Base-by-base conservation (phyloP, 2,113 vertebrate genomes). In the Anarrhichthys ocellatus region DNA sequence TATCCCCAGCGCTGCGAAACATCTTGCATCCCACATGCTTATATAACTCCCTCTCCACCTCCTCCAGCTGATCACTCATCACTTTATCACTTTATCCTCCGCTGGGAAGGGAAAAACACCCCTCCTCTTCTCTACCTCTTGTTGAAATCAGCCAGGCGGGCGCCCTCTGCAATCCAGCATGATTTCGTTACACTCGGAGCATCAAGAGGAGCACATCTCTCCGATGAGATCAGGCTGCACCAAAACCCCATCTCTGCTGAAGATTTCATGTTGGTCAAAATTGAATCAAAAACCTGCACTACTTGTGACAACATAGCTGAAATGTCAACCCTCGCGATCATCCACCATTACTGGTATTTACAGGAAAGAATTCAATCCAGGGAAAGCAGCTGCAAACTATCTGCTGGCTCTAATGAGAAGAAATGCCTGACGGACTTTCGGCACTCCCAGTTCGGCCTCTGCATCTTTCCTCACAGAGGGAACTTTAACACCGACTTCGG, bases 11-110 rank as follows among this genome's bases (percentile, higher is more conserved):
- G 66, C 87, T 85, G 85, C 84, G 87, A 93, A 94, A 93, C 93
- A 95, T 95, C 92, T 93, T 93, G 86, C 94, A 91, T 91, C 94
- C 94, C 93, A 95, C 94, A 92, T 92, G 87, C 92, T 95, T 95
- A 95, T 91, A 88, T 95, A 95, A 95, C 93, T 91, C 88, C 76
- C 88, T 91, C 87, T 92, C 85, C 77, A 84, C 85, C 92, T 92
- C 90, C 90, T 91, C 88, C 91, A 89, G 90, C 90, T 90, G 91
- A 94, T 93, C 91, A 82, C 87, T 91, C 92, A 93, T 88, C 88
- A 86, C 85, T 91, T 81, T 82, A 82, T 89, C 82, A 63, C 66
- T 82, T 88, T 77, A 82, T 85, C 89, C 83, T 86, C 82, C 36
- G 38, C 89, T 84, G 89, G 80, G 78, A 88, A 90, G 76, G 76